Evolutionary conservation across 2,888 invertebrate genomes (phyloP), one percentile per base, ranked within the genome.

Genomic region (Ormyrus thymus): DNA sequence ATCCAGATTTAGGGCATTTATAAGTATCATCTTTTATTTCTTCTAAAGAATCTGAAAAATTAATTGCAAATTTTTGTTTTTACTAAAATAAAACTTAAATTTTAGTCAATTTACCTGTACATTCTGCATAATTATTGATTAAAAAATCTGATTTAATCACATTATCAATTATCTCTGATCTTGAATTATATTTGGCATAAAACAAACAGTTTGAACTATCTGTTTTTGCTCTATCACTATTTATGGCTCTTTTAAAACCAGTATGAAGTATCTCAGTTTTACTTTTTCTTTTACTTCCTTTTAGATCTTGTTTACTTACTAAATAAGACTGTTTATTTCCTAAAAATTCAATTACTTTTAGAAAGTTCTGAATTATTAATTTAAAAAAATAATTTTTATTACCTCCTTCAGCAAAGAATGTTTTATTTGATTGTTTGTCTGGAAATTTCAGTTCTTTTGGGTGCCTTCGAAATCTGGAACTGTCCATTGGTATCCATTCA

Each of bases 401-500:
- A 89, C 95, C 93, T 51, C 93, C 93, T 80, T 95, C 90, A 76
- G 95, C 92, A 84, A 93, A 93, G 69, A 92, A 92, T 64, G 97
- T 92, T 78, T 95, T 95, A 0, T 97, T 97, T 56, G 96, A 94
- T 90, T 97, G 98, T 87, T 96, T 95, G 76, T 95, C 89, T 79
- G 85, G 84, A 82, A 84, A 81, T 80, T 86, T 89, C 70, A 85
- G 77, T 59, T 88, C 88, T 86, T 87, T 87, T 55, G 85, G 82
- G 68, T 85, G 84, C 43, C 84, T 81, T 84, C 88, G 89, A 15
- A 89, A 83, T 48, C 97, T 92, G 4, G 96, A 94, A 86, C 97
- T 97, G 86, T 94, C 95, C 91, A 97, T 96, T 55, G 93, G 94
- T 83, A 98, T 95, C 98, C 98, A 98, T 91, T 98, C 98, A 86